Evolutionary conservation across 2,113 vertebrate species (phyloP).

Genomic region (Zingel zingel): DNA sequence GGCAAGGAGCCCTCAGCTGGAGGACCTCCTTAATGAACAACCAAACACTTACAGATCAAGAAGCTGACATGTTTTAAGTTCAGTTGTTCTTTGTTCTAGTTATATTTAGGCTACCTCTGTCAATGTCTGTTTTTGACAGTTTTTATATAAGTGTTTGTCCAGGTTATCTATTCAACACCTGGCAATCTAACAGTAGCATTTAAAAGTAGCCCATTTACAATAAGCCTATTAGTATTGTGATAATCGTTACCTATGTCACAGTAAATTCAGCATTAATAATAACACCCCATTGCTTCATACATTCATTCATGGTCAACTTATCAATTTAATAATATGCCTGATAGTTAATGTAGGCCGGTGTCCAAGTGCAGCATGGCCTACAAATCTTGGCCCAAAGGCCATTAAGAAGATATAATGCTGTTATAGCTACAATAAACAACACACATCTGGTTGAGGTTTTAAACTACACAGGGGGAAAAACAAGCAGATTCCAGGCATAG

Average conservation of each 20-base stretch:
- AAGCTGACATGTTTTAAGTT: neutral
- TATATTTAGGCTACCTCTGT: no score
- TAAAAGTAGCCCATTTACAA: neutral
- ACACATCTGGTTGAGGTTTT: constrained; percentile 32
- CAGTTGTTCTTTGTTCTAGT: neutral
- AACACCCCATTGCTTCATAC: neutral
- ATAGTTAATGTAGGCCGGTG: constrained; percentile 44
- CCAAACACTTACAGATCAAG: neutral
- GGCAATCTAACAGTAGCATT: neutral
- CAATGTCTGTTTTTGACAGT: neutral
- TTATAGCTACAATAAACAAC: constrained; percentile 33
- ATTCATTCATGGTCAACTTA: neutral
- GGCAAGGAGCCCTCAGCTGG: neutral
- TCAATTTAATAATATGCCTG: constrained; percentile 11
- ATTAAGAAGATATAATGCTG: constrained; percentile 31
- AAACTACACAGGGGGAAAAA: neutral
- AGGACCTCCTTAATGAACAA: neutral
- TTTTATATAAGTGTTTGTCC: neutral
- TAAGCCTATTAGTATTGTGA: neutral
- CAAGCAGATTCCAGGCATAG: neutral
- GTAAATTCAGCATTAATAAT: neutral
- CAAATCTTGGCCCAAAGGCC: constrained; percentile 44
- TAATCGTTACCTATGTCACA: neutral
- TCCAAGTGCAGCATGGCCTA: constrained; percentile 62
- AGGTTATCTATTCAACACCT: neutral